Evolutionary conservation across 2,888 invertebrate species (phyloP).

Genomic region (Megamerina dolium): DNA sequence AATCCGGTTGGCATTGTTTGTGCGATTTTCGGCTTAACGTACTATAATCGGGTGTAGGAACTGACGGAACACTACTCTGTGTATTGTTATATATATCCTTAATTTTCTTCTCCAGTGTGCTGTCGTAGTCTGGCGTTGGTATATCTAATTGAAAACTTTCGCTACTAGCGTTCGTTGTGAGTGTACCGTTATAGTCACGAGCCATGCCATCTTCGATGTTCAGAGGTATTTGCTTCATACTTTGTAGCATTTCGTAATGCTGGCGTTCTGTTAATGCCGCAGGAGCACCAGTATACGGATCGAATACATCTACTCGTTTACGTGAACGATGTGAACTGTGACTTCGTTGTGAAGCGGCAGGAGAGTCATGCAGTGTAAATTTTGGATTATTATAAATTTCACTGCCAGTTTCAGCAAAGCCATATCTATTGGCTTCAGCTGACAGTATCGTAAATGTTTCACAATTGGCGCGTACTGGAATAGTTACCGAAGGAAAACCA

Average conservation of each 20-base stretch:
- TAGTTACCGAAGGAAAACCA: slow-evolving; percentile 11
- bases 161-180: slow-evolving; percentile 14
- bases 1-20: slow-evolving; percentile 49
- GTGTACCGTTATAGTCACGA: slow-evolving; percentile 39
- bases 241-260: slow-evolving; percentile 45
- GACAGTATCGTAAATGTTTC: slow-evolving; percentile 32
- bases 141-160: slow-evolving; percentile 35
- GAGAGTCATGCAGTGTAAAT: slow-evolving; percentile 44
- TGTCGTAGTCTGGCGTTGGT: slow-evolving; percentile 49
- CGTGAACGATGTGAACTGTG: slow-evolving; percentile 36
- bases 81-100: slow-evolving; percentile 47
- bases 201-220: slow-evolving; percentile 64
- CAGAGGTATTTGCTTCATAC: slow-evolving; percentile 53
- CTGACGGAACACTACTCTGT: slow-evolving; percentile 44
- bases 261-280: slow-evolving; percentile 38
- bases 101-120: slow-evolving; percentile 46
- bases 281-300: slow-evolving; percentile 44
- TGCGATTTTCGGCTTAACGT: slow-evolving; percentile 46
- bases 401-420: slow-evolving; percentile 39
- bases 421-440: slow-evolving; percentile 35
- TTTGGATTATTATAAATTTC: slow-evolving; percentile 49
- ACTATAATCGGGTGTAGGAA: slow-evolving; percentile 49
- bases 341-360: slow-evolving; percentile 38
- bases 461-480: slow-evolving; percentile 18
- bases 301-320: slow-evolving; percentile 39